A percentile compares a stretch with the other conserved stretches of the same genome.
Evolutionary conservation across 92 coral and sea anemone species (phyloP).

Genomic region (Parazoanthus darwini): DNA sequence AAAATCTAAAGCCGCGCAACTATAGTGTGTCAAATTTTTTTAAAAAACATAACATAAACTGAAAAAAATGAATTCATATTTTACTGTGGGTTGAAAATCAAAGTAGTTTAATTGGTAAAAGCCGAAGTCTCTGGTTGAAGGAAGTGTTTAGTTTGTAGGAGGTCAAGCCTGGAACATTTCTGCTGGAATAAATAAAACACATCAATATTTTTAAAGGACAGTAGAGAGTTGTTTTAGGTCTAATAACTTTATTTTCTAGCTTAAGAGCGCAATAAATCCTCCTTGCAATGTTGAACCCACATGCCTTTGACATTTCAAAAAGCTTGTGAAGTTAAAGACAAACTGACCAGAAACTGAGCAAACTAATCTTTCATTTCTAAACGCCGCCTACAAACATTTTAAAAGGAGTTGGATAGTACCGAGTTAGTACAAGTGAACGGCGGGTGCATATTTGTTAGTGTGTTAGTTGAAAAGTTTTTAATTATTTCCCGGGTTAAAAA

Average conservation of each 20-base stretch:
- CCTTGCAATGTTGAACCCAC: background rate
- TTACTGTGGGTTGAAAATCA: background rate
- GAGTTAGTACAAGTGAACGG: background rate
- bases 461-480: too few species aligned
- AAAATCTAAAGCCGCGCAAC: background rate
- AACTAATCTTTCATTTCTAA: background rate
- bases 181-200: background rate
- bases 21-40: too few species aligned
- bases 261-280: background rate
- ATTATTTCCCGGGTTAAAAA: background rate
- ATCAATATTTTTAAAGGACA: background rate
- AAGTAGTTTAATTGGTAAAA: background rate
- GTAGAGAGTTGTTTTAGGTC: background rate
- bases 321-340: background rate
- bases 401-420: background rate
- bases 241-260: too few species aligned
- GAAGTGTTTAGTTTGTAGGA: too few species aligned
- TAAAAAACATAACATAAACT: background rate
- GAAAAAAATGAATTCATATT: too few species aligned
- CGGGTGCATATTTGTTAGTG: background rate
- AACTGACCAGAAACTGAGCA: background rate
- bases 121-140: background rate
- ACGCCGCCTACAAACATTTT: background rate
- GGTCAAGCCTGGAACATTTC: background rate
- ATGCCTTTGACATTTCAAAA: background rate